phyloP scores from a whole-genome alignment of 1,140 invertebrate genomes.

The Acromyrmex echinatior region DNA sequence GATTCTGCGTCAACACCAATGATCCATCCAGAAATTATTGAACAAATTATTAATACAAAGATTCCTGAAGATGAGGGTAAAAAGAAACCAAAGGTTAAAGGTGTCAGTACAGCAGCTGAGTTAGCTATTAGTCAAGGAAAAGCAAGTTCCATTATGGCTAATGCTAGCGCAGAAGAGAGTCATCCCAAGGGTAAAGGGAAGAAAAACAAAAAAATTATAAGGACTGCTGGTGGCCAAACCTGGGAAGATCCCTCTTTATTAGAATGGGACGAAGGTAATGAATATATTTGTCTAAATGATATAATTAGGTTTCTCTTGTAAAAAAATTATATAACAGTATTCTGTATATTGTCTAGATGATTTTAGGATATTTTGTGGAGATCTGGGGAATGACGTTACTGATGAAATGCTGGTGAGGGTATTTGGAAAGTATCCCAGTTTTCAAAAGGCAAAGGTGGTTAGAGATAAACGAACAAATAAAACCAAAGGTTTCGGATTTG shows the following conservation, averaged over 20 bases:
- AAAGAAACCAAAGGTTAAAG: constrained; percentile 90
- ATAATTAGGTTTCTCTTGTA: constrained; percentile 32
- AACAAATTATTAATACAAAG: constrained; percentile 88
- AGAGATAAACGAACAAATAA: constrained; percentile 99
- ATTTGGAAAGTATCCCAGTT: constrained; percentile 98
- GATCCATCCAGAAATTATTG: constrained; percentile 84
- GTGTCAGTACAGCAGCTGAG: constrained; percentile 86
- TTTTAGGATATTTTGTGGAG: constrained; percentile 99
- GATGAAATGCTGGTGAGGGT: constrained; percentile 97
- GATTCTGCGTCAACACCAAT: constrained; percentile 80
- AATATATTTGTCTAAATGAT: constrained; percentile 35
- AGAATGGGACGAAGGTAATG: constrained; percentile 95
- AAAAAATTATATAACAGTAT: constrained; percentile 56
- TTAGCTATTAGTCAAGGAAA: constrained; percentile 86
- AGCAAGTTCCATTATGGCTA: constrained; percentile 86
- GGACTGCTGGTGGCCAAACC: constrained; percentile 96
- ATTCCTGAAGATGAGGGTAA: constrained; percentile 90
- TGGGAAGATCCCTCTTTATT: constrained; percentile 97
- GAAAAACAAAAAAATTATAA: constrained; percentile 92
- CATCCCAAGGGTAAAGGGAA: constrained; percentile 89
- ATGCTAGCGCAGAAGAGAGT: constrained; percentile 88
- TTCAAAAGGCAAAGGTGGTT: constrained; percentile 97
- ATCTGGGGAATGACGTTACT: constrained; percentile 99
- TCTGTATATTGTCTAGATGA: constrained; percentile 91
- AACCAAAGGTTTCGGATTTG: constrained; percentile 99